Evolutionary conservation across 2,888 invertebrate genomes (phyloP).

Genomic region (Teinopalpus imperialis): DNA sequence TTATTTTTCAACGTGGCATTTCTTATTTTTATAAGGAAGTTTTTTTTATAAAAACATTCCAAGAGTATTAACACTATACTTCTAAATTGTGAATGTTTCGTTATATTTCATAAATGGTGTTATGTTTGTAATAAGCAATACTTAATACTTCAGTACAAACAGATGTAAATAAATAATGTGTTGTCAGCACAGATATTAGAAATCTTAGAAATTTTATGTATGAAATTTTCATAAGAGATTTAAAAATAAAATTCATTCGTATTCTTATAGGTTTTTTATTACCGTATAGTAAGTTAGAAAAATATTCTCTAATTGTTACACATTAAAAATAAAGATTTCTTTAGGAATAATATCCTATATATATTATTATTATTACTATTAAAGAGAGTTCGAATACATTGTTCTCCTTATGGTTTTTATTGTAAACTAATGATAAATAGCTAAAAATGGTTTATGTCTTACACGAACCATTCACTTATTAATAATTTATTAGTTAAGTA

Average conservation of each 20-base stretch:
- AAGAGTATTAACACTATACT: constrained; percentile 22
- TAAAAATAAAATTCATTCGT: constrained; percentile 16
- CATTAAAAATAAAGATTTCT: constrained; percentile 13
- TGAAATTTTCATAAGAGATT: constrained; percentile 19
- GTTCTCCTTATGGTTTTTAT: not conserved
- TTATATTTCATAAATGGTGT: not conserved
- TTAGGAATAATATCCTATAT: not conserved
- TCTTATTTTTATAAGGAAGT: not conserved
- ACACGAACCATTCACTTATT: constrained; percentile 39
- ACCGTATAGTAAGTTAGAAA: constrained; percentile 6
- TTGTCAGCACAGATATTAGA: constrained; percentile 18
- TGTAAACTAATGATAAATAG: constrained; percentile 20
- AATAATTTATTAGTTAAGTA: constrained; percentile 22
- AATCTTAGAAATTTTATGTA: constrained; percentile 24
- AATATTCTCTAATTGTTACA: not conserved
- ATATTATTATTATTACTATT: not conserved
- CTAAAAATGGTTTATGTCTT: constrained; percentile 43
- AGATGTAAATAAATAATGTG: constrained; percentile 15
- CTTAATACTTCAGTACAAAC: constrained; percentile 19
- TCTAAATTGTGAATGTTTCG: constrained; percentile 24
- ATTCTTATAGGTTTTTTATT: constrained; percentile 13
- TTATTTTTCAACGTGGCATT: too few relatives aligned
- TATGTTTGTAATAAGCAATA: constrained; percentile 22
- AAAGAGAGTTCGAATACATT: constrained; percentile 1
- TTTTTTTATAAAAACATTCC: constrained; percentile 23